These are phyloP conservation scores for Papilio demoleus DNA, from an alignment of 2,888 invertebrate genomes.

Conservation along the genomic window DNA sequence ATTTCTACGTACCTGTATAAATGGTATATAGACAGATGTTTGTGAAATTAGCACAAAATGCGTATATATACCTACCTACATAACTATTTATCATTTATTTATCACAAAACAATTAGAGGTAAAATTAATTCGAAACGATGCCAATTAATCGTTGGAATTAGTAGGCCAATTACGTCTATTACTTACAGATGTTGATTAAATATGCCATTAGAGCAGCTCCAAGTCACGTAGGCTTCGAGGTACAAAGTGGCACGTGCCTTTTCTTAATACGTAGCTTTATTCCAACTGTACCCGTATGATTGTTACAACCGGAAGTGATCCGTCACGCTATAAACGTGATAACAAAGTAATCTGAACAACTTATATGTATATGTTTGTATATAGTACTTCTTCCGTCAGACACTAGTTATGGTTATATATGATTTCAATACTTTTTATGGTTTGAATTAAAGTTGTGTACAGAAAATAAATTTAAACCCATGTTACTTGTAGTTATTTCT, in stretches of 20 bases:
- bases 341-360: conserved; percentile 7
- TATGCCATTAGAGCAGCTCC: conserved; percentile 53
- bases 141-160: conserved; percentile 32
- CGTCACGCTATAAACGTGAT: conserved; percentile 9
- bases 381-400: conserved; percentile 9
- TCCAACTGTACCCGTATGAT: conserved; percentile 23
- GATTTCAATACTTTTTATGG: conserved; percentile 24
- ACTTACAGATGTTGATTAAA: conserved; percentile 54
- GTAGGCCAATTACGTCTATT: conserved; percentile 39
- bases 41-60: conserved; percentile 6
- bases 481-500: neutral
- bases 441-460: conserved; percentile 26
- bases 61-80: neutral
- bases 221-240: conserved; percentile 71
- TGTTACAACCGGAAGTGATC: conserved; percentile 33
- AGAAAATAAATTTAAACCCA: conserved; percentile 44
- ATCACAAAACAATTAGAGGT: conserved; percentile 19
- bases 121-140: conserved; percentile 23
- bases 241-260: conserved; percentile 63
- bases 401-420: conserved; percentile 12
- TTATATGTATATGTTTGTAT: neutral
- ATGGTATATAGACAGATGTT: neutral
- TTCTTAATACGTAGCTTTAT: conserved; percentile 47
- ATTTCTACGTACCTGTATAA: neutral
- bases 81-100: conserved; percentile 3